Base-by-base conservation (phyloP, 2,113 vertebrate genomes). In the Mormyrus lacerda region DNA sequence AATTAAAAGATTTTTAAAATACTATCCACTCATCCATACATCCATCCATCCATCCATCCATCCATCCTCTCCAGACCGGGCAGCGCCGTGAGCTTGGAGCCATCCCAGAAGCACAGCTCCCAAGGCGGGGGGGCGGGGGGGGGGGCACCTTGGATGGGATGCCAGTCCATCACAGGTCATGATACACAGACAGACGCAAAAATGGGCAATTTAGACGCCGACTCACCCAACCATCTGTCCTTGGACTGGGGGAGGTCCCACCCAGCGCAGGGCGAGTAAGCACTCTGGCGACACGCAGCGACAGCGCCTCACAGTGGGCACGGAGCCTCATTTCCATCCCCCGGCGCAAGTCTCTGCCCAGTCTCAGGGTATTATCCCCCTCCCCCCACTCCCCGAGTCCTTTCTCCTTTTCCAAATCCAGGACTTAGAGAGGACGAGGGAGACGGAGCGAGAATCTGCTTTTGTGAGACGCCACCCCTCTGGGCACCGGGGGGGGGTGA, bases 351-450 rank as follows among this genome's bases (percentile, higher is more conserved):
- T 27, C n/a, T 69, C 61, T 69, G 61, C 35, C 73, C 73, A 19
- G 15, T 76, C 35, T 76, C 69, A 76, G 69, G 73, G 73, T 7
- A 76, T 42, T 76, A 42, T 2, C 35, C n/a, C 69, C 69, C 69
- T 1, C 31, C 3, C n/a, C 27, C 0, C 65, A 3, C 55, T 27
- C 61, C 15, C 76, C 0, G 76, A 21, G 5, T 17, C 76, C 76
- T 82, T 51, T 13, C n/a, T 87, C 85, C 50, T 55, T 87, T 87
- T 48, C 85, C 47, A 87, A 87, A 87, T 51, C 85, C 27, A 13
- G 50, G 85, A 87, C 85, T 53, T 51, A 51, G 85, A 55, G 85
- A 51, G 11, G 50, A 15, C 44, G 55, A 31, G 17, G n/a, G 85
- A 53, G 84, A 27, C 35, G 15, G 27, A 51, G 24, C 9, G 4